phyloP scores from a whole-genome alignment of 2,888 invertebrate genomes.

The Acrobasis suavella region DNA sequence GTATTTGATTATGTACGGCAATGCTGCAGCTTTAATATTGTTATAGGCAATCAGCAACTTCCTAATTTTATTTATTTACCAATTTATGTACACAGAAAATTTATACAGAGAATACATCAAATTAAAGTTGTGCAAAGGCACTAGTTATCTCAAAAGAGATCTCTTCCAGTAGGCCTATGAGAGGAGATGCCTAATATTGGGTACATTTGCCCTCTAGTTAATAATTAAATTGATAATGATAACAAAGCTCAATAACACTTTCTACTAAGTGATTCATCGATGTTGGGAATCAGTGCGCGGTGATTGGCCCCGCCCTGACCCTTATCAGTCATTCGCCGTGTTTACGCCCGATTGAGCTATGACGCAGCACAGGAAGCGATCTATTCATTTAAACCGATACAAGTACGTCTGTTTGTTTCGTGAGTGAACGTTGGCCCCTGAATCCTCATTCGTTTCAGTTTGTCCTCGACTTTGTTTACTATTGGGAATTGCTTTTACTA shows the following conservation, averaged over 20 bases:
- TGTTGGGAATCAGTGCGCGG: constrained; percentile 36
- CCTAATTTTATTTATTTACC: too few species aligned
- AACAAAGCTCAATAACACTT: constrained; percentile 28
- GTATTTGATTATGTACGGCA: constrained; percentile 7
- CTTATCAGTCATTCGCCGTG: constrained; percentile 57
- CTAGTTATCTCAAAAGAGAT: too few species aligned
- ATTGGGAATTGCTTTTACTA: background rate
- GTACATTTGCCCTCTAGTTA: constrained; percentile 3
- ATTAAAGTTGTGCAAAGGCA: too few species aligned
- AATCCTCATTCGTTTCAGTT: constrained; percentile 32
- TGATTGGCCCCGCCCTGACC: constrained; percentile 47
- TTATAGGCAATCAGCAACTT: background rate
- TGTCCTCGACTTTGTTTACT: constrained; percentile 15
- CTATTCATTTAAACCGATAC: constrained; percentile 42
- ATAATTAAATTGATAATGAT: background rate
- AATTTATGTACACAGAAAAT: too few species aligned
- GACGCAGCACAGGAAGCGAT: constrained; percentile 48
- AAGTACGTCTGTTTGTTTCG: constrained; percentile 46
- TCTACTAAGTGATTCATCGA: constrained; percentile 43
- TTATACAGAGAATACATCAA: too few species aligned
- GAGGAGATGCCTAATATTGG: too few species aligned
- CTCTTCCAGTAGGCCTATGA: too few species aligned
- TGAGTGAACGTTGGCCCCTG: constrained; percentile 35
- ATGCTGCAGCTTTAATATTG: constrained; percentile 2
- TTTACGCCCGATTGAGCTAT: constrained; percentile 46